Evolutionary conservation across 2,113 vertebrate species (phyloP).

Genomic region (Saccopteryx bilineata): DNA sequence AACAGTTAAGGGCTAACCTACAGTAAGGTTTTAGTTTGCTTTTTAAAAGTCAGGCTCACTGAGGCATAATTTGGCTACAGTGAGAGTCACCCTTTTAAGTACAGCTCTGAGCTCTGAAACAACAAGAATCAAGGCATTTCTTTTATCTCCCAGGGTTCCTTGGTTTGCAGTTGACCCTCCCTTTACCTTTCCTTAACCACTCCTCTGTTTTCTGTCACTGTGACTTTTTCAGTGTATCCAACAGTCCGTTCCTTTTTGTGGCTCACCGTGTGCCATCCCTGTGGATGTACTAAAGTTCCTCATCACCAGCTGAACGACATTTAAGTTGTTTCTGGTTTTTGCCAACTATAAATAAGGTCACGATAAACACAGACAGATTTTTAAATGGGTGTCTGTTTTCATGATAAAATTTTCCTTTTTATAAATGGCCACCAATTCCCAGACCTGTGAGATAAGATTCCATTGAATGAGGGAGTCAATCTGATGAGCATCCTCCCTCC

Average conservation of each 20-base stretch:
- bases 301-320: neutral
- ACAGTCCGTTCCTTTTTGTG: neutral
- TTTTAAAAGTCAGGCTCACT: neutral
- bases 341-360: neutral
- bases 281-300: neutral
- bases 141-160: neutral
- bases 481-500: neutral
- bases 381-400: neutral
- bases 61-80: neutral
- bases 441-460: neutral
- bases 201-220: neutral
- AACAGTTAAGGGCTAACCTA: neutral
- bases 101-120: neutral
- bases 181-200: neutral
- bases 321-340: neutral
- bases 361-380: neutral
- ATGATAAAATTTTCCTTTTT: neutral
- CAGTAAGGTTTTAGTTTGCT: neutral
- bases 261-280: neutral
- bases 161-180: neutral
- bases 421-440: neutral
- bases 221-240: neutral
- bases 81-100: neutral
- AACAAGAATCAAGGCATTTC: neutral
- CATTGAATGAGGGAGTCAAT: neutral